Percentiles rank a stretch among this genome's conserved stretches.
These are phyloP conservation scores for Magallana ariakensis DNA, from an alignment of 1,140 invertebrate species.

Conservation along the genomic window DNA sequence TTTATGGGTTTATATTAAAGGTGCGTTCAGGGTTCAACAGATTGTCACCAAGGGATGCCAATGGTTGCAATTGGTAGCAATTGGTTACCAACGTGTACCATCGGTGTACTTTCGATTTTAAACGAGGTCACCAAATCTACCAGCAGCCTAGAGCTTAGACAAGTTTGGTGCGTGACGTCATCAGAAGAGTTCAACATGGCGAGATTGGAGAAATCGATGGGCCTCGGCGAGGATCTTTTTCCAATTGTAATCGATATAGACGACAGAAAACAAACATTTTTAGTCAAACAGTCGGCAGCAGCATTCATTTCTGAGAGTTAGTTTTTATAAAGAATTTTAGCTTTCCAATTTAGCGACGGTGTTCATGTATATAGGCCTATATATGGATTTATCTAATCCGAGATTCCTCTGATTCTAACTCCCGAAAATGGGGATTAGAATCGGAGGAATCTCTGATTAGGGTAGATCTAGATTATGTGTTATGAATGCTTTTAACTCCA, in stretches of 20 bases:
- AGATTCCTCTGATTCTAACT: too few relatives aligned
- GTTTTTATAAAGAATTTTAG: too few relatives aligned
- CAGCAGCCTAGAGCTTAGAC: neutral
- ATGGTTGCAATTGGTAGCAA: neutral
- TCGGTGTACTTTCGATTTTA: neutral
- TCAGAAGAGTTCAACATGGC: neutral
- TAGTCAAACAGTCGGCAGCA: neutral
- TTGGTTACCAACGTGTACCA: neutral
- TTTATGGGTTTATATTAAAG: too few relatives aligned
- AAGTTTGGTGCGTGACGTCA: constrained; percentile 1
- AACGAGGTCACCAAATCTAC: constrained; percentile 14
- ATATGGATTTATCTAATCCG: too few relatives aligned
- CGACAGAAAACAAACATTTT: neutral
- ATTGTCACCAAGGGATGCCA: neutral
- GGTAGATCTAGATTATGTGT: too few relatives aligned
- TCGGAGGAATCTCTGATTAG: too few relatives aligned
- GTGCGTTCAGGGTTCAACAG: neutral
- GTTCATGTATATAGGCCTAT: too few relatives aligned
- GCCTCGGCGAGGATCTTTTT: neutral
- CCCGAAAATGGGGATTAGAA: too few relatives aligned
- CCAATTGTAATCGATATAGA: too few relatives aligned
- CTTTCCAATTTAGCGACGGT: too few relatives aligned
- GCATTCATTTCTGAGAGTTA: neutral
- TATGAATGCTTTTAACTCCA: too few relatives aligned
- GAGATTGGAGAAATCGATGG: neutral